phyloP scores from a whole-genome alignment of 2,888 invertebrate species.

The Deilephila elpenor region DNA sequence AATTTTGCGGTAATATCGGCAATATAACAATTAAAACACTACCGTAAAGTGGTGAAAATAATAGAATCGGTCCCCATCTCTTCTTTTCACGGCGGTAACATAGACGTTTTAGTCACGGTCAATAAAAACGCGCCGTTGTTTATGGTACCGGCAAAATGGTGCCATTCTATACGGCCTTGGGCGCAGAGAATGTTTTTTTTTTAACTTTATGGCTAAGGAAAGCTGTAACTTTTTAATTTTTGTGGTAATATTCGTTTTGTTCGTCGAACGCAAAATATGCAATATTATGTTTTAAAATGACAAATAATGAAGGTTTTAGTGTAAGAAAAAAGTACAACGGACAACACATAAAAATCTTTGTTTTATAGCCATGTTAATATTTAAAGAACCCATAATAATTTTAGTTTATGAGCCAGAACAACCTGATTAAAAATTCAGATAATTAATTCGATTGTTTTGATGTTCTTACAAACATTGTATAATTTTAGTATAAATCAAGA shows the following conservation, averaged over 20 bases:
- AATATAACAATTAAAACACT: slow-evolving; percentile 72
- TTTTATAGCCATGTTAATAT: no score
- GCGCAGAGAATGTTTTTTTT: slow-evolving; percentile 25
- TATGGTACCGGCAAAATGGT: slow-evolving; percentile 23
- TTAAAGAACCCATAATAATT: no score
- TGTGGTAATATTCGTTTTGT: slow-evolving; percentile 31
- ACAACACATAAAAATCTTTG: neutral
- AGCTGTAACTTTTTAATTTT: slow-evolving; percentile 32
- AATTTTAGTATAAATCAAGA: no score
- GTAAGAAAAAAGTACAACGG: slow-evolving; percentile 4
- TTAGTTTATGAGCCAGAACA: no score
- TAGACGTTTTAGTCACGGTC: slow-evolving; percentile 30
- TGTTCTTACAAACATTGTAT: no score
- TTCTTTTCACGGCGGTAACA: slow-evolving; percentile 40
- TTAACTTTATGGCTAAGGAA: slow-evolving; percentile 27
- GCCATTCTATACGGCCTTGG: slow-evolving; percentile 25
- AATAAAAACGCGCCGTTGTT: slow-evolving; percentile 29
- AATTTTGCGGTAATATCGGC: slow-evolving; percentile 68
- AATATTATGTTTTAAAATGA: slow-evolving; percentile 30
- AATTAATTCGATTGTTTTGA: neutral
- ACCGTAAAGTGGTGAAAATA: slow-evolving; percentile 69
- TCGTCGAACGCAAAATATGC: slow-evolving; percentile 32
- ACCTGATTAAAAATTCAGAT: no score
- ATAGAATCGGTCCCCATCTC: slow-evolving; percentile 25
- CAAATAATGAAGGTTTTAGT: neutral